Percentiles rank a stretch among this genome's conserved stretches.
phyloP scores from a whole-genome alignment of 2,113 vertebrate species.

The Pimephales promelas region DNA sequence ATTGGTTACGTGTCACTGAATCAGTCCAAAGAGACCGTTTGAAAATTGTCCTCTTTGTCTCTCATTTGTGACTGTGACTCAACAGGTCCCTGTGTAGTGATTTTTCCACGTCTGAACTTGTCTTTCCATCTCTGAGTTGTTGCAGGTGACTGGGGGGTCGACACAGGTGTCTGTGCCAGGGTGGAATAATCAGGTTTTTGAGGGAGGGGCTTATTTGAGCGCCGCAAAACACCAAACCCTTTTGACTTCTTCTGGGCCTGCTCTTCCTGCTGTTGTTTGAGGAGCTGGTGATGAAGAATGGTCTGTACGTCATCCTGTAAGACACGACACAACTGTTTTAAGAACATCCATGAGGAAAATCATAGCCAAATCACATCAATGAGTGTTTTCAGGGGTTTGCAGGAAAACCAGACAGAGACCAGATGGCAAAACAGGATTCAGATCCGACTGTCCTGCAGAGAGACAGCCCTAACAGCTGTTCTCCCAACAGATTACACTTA shows the following conservation, averaged over 20 bases:
- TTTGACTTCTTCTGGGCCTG: conserved; percentile 62
- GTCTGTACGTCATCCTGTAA: conserved; percentile 81
- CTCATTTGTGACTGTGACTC: conserved; percentile 20
- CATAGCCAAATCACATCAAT: not conserved
- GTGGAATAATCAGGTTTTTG: not conserved
- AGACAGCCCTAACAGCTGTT: not conserved
- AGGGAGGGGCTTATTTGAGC: conserved; percentile 61
- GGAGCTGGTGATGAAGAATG: conserved; percentile 76
- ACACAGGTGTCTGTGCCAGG: not conserved
- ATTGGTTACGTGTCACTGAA: not conserved
- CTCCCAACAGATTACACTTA: not conserved
- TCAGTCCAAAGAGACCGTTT: conserved; percentile 53
- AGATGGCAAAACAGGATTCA: conserved; percentile 45
- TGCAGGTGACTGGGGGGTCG: conserved; percentile 7
- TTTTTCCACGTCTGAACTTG: conserved; percentile 46
- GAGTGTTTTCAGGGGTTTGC: not conserved
- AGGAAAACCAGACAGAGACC: conserved; percentile 14
- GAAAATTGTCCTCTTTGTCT: conserved; percentile 47
- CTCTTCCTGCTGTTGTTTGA: conserved; percentile 76
- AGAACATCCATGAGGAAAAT: not conserved
- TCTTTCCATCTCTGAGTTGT: conserved; percentile 52
- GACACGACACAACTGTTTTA: not conserved
- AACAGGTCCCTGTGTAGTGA: not conserved
- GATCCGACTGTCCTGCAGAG: conserved; percentile 17
- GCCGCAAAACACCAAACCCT: conserved; percentile 65